A percentile compares a stretch with the other conserved stretches of the same genome.
Conservation (phyloP, 2,113 vertebrate species). For the Alethe castanea region DNA sequence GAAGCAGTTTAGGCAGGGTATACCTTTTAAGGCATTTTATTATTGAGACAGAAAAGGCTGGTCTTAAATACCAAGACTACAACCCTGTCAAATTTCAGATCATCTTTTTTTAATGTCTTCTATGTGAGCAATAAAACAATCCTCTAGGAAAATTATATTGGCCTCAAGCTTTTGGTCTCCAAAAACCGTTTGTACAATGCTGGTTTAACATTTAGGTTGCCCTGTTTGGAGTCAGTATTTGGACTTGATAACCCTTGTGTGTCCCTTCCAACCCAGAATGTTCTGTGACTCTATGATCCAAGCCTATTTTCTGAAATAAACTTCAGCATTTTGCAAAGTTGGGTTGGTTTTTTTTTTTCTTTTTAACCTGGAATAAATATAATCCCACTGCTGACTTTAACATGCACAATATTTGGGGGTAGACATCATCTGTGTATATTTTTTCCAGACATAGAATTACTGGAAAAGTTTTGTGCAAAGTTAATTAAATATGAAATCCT, state of each 20-base stretch:
- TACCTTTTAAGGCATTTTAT: neutral
- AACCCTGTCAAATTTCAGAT: neutral
- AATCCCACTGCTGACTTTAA: neutral
- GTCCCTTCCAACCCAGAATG: neutral
- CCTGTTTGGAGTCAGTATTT: neutral
- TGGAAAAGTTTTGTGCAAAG: neutral
- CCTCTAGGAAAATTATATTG: neutral
- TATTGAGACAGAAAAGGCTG: neutral
- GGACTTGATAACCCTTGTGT: fast-evolving
- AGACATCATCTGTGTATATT: neutral
- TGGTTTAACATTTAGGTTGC: neutral
- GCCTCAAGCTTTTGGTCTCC: fast-evolving
- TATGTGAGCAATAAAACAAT: neutral
- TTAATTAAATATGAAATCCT: neutral
- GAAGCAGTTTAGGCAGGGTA: neutral
- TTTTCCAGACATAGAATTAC: neutral
- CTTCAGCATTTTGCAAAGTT: neutral
- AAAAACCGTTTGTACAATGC: neutral
- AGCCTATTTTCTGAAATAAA: neutral
- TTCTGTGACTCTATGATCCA: neutral
- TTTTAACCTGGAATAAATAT: neutral
- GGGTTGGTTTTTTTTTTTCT: neutral
- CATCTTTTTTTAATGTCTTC: neutral
- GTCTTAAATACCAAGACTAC: neutral
- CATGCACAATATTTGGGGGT: neutral